phyloP scores from a whole-genome alignment of 2,888 invertebrate species.

The Loripinus fragilis region DNA sequence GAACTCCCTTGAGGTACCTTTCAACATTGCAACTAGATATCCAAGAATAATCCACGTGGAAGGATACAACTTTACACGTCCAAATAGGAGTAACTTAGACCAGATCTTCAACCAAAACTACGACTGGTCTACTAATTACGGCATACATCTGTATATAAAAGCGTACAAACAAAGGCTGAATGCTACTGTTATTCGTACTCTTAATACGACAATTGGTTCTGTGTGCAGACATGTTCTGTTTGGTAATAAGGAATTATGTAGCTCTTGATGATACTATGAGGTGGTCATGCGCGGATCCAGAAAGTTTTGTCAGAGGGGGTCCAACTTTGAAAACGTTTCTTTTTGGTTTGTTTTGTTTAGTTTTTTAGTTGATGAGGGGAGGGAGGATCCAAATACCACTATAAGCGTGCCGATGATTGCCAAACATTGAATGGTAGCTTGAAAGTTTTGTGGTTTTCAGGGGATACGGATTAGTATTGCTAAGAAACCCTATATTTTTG shows the following conservation, averaged over 20 bases:
- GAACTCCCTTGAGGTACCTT: constrained; percentile 49
- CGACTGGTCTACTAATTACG: constrained; percentile 55
- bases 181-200: constrained; percentile 36
- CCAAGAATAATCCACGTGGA: constrained; percentile 53
- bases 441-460: too few relatives aligned
- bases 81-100: constrained; percentile 43
- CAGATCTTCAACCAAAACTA: constrained; percentile 45
- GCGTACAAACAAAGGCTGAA: constrained; percentile 39
- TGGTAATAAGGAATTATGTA: constrained; percentile 57
- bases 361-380: too few relatives aligned
- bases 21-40: constrained; percentile 35
- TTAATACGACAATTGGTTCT: constrained; percentile 56
- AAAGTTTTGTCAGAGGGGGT: too few relatives aligned
- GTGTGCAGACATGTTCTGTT: constrained; percentile 51
- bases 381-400: too few relatives aligned
- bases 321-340: too few relatives aligned
- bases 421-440: too few relatives aligned
- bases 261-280: background rate
- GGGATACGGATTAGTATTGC: too few relatives aligned
- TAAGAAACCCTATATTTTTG: too few relatives aligned
- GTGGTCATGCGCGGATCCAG: too few relatives aligned
- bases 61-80: constrained; percentile 54
- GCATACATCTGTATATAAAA: constrained; percentile 48
- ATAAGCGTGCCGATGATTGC: too few relatives aligned
- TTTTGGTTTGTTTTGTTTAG: too few relatives aligned